A percentile compares a stretch with the other conserved stretches of the same genome.
These are phyloP conservation scores for Corythaixoides concolor DNA, from an alignment of 2,113 vertebrate species.

Conservation along the genomic window DNA sequence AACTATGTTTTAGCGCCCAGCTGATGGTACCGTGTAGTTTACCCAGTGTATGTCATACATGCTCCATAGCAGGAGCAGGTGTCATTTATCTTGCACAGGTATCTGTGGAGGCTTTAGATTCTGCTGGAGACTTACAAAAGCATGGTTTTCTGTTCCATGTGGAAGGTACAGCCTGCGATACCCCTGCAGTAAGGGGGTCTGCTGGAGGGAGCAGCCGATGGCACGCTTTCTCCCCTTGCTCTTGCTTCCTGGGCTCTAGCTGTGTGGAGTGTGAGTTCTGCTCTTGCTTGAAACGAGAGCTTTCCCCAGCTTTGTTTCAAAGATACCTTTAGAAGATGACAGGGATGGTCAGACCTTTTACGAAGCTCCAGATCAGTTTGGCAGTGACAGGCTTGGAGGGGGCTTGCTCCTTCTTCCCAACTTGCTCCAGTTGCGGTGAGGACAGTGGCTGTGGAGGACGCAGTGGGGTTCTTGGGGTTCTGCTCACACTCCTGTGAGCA, in stretches of 20 bases:
- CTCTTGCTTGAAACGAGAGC: background rate
- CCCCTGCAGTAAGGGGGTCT: background rate
- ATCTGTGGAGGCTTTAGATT: background rate
- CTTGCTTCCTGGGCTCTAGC: background rate
- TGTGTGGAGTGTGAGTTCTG: background rate
- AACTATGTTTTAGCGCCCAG: background rate
- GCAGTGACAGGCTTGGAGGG: background rate
- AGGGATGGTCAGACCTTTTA: background rate
- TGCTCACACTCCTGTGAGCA: fast-evolving
- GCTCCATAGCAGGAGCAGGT: background rate
- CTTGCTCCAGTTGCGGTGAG: background rate
- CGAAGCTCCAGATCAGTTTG: background rate
- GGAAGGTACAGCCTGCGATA: background rate
- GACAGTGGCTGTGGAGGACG: background rate
- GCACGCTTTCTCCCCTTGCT: fast-evolving
- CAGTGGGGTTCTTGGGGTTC: fast-evolving
- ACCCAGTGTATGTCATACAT: too few relatives aligned
- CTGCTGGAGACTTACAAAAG: background rate
- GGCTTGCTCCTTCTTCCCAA: background rate
- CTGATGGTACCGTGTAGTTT: background rate
- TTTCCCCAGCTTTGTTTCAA: background rate
- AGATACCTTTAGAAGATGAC: background rate
- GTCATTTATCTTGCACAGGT: fast-evolving
- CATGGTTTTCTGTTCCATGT: background rate
- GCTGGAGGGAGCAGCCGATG: background rate